A percentile compares a stretch with the other conserved stretches of the same genome.
Evolutionary conservation across 2,113 vertebrate genomes (phyloP).

Genomic region (Myocastor coypus): DNA sequence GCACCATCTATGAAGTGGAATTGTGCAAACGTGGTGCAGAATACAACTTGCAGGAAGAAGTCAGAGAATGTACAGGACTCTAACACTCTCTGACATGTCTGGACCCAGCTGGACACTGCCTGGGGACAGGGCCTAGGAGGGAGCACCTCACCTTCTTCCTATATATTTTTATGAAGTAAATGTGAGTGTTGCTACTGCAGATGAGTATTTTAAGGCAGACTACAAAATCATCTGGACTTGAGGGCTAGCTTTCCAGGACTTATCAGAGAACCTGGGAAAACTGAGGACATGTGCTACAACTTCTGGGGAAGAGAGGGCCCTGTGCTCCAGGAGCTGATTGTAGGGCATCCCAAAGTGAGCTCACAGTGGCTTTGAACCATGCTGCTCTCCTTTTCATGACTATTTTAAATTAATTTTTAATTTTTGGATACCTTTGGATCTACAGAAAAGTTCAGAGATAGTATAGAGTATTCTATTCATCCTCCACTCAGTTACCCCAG

Average conservation of each 20-base stretch:
- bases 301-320: background rate
- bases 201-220: background rate
- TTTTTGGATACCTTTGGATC: conserved; percentile 2
- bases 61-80: background rate
- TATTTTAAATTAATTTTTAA: conserved; percentile 2
- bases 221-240: background rate
- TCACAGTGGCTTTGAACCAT: background rate
- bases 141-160: fast-evolving
- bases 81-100: background rate
- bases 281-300: background rate
- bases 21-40: background rate
- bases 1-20: background rate
- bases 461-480: background rate
- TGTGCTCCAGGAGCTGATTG: background rate
- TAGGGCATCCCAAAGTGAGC: background rate
- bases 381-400: background rate
- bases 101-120: background rate
- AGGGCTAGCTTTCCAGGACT: background rate
- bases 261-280: background rate
- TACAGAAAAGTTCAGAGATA: background rate
- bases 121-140: background rate
- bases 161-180: background rate
- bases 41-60: background rate
- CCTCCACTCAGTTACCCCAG: background rate
- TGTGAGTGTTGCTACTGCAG: background rate